phyloP scores from a whole-genome alignment of 2,888 invertebrate genomes.

The Calameuta pallipes region DNA sequence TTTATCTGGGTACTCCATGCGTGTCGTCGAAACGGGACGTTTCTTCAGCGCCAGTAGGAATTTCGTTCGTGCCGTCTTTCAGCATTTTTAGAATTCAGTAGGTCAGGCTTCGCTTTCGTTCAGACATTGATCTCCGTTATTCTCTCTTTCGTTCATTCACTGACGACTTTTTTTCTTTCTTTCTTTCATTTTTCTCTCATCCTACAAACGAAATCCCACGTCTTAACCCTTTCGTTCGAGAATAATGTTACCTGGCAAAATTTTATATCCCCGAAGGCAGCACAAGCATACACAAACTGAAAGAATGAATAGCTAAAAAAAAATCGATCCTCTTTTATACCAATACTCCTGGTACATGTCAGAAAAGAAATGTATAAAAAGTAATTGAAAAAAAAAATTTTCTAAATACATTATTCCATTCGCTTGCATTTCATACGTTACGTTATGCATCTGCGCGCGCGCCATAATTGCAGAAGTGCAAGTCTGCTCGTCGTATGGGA shows the following conservation, averaged over 20 bases:
- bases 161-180: not conserved
- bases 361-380: not conserved
- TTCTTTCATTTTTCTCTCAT: constrained; percentile 18
- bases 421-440: not conserved
- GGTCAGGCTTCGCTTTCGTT: constrained; percentile 64
- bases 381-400: not conserved
- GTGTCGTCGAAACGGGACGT: not conserved
- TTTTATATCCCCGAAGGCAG: not conserved
- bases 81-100: constrained; percentile 56
- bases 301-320: not conserved
- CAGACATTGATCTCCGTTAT: constrained; percentile 24
- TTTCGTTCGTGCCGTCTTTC: constrained; percentile 28
- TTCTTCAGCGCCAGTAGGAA: not conserved
- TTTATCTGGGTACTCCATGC: not conserved
- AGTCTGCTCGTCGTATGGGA: not conserved
- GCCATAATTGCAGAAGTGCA: constrained; percentile 33
- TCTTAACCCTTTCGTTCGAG: not conserved
- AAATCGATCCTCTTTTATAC: not conserved
- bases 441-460: constrained; percentile 4
- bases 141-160: constrained; percentile 31
- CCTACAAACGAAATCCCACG: not conserved
- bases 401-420: not conserved
- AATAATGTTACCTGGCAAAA: not conserved
- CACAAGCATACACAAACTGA: not conserved
- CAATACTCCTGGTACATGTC: not conserved